phyloP scores from a whole-genome alignment of 2,888 invertebrate species.

The Epinotia bilunana region DNA sequence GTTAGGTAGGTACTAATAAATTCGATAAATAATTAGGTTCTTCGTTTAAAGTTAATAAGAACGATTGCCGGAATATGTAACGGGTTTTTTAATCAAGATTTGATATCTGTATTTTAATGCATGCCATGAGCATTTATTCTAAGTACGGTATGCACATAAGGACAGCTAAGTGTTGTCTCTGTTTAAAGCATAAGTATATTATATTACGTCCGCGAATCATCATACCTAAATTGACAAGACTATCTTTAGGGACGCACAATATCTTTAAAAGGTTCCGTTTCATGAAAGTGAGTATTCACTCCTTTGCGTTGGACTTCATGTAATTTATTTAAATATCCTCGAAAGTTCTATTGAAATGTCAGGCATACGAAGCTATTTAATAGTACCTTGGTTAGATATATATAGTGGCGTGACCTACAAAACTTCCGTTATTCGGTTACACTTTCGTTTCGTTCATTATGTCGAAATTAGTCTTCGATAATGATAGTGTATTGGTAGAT shows the following conservation, averaged over 20 bases:
- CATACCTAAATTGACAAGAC: too few species aligned
- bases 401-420: slow-evolving; percentile 3
- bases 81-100: too few species aligned
- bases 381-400: background rate
- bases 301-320: background rate
- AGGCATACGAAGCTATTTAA: slow-evolving; percentile 2
- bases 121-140: too few species aligned
- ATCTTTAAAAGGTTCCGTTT: background rate
- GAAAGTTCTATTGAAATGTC: slow-evolving; percentile 15
- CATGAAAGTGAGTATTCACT: background rate
- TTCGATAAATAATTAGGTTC: too few species aligned
- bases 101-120: too few species aligned
- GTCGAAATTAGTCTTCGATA: slow-evolving; percentile 4
- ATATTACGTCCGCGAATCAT: too few species aligned
- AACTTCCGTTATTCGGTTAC: background rate
- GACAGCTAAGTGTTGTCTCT: too few species aligned
- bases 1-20: too few species aligned
- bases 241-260: background rate
- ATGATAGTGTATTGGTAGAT: background rate
- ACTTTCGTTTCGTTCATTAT: background rate
- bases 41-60: background rate
- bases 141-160: too few species aligned
- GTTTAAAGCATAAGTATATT: too few species aligned
- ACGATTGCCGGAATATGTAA: background rate
- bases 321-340: background rate